phyloP scores from a whole-genome alignment of 2,113 vertebrate genomes.

The Amia ocellicauda region DNA sequence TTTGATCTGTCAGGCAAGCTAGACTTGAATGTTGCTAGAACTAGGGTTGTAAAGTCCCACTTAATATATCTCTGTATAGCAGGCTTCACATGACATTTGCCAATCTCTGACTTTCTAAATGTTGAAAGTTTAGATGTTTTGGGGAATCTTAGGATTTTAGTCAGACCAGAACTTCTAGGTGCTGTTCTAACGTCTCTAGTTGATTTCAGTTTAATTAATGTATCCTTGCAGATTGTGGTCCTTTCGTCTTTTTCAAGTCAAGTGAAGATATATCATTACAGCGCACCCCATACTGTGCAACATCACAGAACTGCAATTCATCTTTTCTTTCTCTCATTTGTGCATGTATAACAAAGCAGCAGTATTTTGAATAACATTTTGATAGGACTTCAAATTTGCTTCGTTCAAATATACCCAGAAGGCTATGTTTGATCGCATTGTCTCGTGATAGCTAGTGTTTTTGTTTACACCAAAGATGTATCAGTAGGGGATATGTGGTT shows the following conservation, averaged over 20 bases:
- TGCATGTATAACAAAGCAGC: constrained; percentile 28
- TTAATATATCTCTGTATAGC: constrained; percentile 21
- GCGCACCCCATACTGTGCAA: constrained; percentile 17
- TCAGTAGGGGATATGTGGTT: no score
- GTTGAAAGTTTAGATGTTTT: no score
- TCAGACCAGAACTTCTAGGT: not conserved
- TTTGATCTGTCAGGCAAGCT: constrained; percentile 16
- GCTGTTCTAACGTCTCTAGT: not conserved
- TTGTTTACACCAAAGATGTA: not conserved
- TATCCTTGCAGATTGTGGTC: constrained; percentile 16
- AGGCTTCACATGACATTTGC: not conserved
- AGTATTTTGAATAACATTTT: constrained; percentile 25
- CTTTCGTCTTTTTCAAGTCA: constrained; percentile 25
- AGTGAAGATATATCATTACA: constrained; percentile 13
- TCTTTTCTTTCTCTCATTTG: constrained; percentile 27
- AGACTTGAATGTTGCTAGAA: not conserved
- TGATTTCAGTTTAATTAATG: constrained; percentile 24
- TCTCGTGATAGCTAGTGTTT: constrained; percentile 4
- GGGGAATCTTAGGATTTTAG: constrained; percentile 19
- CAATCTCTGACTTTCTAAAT: not conserved
- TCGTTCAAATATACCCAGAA: constrained; percentile 13
- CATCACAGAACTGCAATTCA: constrained; percentile 28
- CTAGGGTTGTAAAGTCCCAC: constrained; percentile 12
- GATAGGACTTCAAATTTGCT: constrained; percentile 15
- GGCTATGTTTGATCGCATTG: constrained; percentile 27